phyloP scores from a whole-genome alignment of 1,140 invertebrate species.

The Drosophila baimaii region DNA sequence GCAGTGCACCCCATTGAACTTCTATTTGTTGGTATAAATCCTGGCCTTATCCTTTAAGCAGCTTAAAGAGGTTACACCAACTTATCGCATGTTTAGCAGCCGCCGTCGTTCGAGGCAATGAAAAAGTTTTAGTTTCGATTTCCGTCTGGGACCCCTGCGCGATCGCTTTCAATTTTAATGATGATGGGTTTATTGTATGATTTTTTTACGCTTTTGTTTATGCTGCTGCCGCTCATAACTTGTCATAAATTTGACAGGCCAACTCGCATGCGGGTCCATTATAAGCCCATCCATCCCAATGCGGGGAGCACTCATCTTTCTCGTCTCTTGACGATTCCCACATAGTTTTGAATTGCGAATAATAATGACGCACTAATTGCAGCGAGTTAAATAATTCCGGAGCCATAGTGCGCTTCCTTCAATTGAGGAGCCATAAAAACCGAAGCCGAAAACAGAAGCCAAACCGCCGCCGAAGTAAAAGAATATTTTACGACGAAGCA shows the following conservation, averaged over 20 bases:
- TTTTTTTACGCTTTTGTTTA: constrained; percentile 67
- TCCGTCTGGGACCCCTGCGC: constrained; percentile 12
- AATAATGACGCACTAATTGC: constrained; percentile 81
- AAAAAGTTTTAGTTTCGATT: constrained; percentile 45
- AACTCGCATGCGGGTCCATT: constrained; percentile 69
- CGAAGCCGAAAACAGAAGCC: constrained; percentile 21
- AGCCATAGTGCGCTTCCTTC: constrained; percentile 40
- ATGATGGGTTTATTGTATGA: constrained; percentile 58
- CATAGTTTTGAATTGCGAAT: constrained; percentile 80
- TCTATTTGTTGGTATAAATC: constrained; percentile 39
- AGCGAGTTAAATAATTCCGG: constrained; percentile 53
- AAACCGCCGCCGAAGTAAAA: constrained; percentile 12
- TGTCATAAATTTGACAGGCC: constrained; percentile 79
- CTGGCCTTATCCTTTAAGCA: constrained; percentile 54
- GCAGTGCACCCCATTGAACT: constrained; percentile 7
- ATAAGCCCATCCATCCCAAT: constrained; percentile 24
- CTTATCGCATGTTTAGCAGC: constrained; percentile 71
- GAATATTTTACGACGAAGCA: constrained; percentile 73
- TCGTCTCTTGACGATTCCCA: constrained; percentile 52
- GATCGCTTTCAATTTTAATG: constrained; percentile 58
- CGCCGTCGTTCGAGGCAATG: constrained; percentile 7
- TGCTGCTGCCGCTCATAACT: constrained; percentile 78
- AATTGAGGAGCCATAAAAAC: constrained; percentile 70
- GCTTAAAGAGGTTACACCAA: constrained; percentile 60
- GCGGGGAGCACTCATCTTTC: constrained; percentile 14